phyloP scores from a whole-genome alignment of 1,140 invertebrate species.

The Hylaeus volcanicus region DNA sequence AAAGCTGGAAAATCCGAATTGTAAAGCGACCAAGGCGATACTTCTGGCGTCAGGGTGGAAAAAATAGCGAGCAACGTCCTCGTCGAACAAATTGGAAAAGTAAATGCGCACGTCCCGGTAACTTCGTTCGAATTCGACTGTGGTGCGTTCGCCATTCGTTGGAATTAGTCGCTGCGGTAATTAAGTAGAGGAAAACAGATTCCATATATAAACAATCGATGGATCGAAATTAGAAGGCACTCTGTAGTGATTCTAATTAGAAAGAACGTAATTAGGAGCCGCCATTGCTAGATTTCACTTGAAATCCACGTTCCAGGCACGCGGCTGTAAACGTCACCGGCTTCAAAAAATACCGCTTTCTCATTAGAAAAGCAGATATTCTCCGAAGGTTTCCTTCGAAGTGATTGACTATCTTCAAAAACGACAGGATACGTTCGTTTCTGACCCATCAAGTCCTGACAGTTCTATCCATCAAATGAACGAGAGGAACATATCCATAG shows the following conservation, averaged over 20 bases:
- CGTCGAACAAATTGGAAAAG: conserved; percentile 51
- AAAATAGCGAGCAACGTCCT: conserved; percentile 31
- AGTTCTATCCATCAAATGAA: not conserved
- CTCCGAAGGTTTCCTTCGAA: not conserved
- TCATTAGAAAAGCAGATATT: not conserved
- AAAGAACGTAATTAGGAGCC: too few relatives aligned
- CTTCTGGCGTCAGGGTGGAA: conserved; percentile 29
- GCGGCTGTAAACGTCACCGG: not conserved
- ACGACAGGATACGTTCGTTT: not conserved
- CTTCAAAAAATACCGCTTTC: conserved; percentile 1
- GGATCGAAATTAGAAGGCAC: too few relatives aligned
- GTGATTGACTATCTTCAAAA: not conserved
- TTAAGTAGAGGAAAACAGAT: not conserved
- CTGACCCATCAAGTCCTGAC: not conserved
- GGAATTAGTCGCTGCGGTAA: conserved; percentile 24
- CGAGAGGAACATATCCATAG: not conserved
- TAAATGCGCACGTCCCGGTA: conserved; percentile 36
- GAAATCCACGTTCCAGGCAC: not conserved
- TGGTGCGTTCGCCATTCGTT: conserved; percentile 1
- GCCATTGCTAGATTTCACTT: not conserved
- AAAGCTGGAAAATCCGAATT: conserved; percentile 54
- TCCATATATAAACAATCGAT: not conserved
- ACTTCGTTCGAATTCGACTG: conserved; percentile 37
- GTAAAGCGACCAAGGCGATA: conserved; percentile 53
- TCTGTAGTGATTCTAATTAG: too few relatives aligned